A percentile compares a stretch with the other conserved stretches of the same genome.
phyloP scores from a whole-genome alignment of 2,797 vertebrate species.

The Dendrocincla fuliginosa region DNA sequence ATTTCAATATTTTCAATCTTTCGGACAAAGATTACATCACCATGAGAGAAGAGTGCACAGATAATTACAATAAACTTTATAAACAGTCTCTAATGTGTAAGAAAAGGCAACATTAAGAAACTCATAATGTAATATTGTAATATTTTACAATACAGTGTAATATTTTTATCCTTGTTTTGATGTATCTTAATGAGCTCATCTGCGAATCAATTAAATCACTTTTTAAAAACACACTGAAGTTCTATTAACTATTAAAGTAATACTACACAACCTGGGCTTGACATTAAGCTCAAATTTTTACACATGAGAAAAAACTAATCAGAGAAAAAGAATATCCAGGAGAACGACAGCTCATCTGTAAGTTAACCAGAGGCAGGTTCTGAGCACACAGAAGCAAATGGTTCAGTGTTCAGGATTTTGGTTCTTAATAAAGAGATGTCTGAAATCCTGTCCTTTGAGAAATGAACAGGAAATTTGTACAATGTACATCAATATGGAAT shows the following conservation, averaged over 20 bases:
- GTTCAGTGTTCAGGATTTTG: background rate
- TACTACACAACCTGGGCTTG: background rate
- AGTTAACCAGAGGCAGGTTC: background rate
- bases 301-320: background rate
- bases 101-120: constrained; percentile 27
- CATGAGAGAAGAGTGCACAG: background rate
- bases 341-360: background rate
- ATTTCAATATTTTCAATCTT: background rate
- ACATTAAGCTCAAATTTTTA: background rate
- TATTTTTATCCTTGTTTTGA: constrained; percentile 13
- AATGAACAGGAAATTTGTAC: background rate
- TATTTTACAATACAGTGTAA: background rate
- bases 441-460: background rate
- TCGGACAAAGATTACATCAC: background rate
- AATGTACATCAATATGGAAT: background rate
- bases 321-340: background rate
- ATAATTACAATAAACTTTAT: background rate
- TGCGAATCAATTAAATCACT: background rate
- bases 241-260: background rate
- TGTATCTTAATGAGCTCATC: background rate
- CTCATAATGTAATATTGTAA: too few species aligned
- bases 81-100: background rate
- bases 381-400: background rate
- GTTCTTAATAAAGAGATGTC: background rate
- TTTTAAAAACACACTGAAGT: background rate